Evolutionary conservation across 2,888 invertebrate genomes (phyloP).

Genomic region (Acrocyrtus sp.): DNA sequence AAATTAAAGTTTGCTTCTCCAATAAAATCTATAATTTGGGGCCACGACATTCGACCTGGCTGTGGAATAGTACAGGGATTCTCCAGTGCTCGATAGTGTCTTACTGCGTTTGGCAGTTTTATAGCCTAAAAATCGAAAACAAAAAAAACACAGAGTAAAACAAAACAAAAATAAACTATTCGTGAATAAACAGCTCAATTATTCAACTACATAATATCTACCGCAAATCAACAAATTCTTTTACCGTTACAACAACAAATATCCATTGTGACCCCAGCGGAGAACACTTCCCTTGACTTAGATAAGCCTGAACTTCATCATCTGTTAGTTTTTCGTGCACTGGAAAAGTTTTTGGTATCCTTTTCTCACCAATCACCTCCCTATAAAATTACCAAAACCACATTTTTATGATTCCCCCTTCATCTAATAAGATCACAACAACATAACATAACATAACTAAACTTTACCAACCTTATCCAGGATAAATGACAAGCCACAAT

Average conservation of each 20-base stretch:
- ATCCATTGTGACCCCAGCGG: conserved; percentile 68
- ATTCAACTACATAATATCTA: too few species aligned
- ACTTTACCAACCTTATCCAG: conserved; percentile 56
- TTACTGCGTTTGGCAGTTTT: conserved; percentile 29
- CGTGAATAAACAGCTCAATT: too few species aligned
- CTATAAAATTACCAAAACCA: conserved; percentile 43
- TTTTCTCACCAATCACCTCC: conserved; percentile 56
- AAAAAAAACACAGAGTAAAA: too few species aligned
- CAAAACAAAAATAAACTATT: too few species aligned
- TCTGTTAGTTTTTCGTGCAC: conserved; percentile 67
- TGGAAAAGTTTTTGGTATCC: conserved; percentile 57
- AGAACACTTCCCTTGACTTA: conserved; percentile 66
- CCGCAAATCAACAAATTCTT: too few species aligned
- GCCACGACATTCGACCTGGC: conserved; percentile 50
- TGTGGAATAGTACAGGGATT: conserved; percentile 36
- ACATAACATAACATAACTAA: background rate
- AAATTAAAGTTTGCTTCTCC: conserved; percentile 61
- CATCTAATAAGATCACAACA: too few species aligned
- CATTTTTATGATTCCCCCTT: too few species aligned
- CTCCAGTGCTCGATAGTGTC: conserved; percentile 39
- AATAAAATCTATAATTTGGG: conserved; percentile 60
- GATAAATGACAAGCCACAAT: conserved; percentile 57
- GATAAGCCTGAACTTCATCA: conserved; percentile 70
- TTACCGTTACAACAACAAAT: conserved; percentile 68
- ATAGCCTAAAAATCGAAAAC: conserved; percentile 27